Conservation (phyloP, 1,140 invertebrate species). For the Holcopasites calliopsidis region DNA sequence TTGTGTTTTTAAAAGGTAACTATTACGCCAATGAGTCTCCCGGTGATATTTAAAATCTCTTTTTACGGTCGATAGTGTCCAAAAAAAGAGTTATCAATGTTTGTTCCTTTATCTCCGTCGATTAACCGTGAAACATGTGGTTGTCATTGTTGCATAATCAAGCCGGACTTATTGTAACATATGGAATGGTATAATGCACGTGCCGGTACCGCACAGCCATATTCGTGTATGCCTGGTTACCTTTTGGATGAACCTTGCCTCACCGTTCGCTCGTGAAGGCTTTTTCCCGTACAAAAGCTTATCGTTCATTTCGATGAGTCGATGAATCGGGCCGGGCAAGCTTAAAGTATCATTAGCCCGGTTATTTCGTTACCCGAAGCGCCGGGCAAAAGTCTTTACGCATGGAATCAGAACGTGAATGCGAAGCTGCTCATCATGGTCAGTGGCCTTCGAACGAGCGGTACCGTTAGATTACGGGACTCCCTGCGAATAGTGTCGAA, state of each 20-base stretch:
- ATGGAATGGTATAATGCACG: constrained; percentile 49
- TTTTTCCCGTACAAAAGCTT: too few species aligned
- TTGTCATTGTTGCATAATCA: constrained; percentile 13
- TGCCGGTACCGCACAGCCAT: constrained; percentile 36
- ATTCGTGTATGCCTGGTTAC: constrained; percentile 1
- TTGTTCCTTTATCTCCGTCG: not conserved
- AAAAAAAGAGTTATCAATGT: too few species aligned
- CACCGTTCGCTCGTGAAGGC: too few species aligned
- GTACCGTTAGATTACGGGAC: constrained; percentile 52
- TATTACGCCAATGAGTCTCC: too few species aligned
- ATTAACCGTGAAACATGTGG: not conserved
- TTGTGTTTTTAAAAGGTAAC: not conserved
- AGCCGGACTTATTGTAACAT: constrained; percentile 35
- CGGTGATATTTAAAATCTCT: too few species aligned
- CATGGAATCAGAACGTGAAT: constrained; percentile 9
- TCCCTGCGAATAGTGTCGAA: constrained; percentile 20
- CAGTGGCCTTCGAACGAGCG: constrained; percentile 38
- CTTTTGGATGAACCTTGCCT: not conserved
- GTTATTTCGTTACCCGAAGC: too few species aligned
- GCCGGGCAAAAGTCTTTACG: not conserved
- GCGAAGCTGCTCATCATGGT: constrained; percentile 29
- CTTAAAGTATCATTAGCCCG: too few species aligned
- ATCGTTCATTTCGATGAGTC: too few species aligned
- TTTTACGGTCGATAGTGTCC: too few species aligned
- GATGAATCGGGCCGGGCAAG: not conserved